Evolutionary conservation across 2,888 invertebrate species (phyloP), one percentile per base, ranked within the genome.

Genomic region (Operophtera brumata): DNA sequence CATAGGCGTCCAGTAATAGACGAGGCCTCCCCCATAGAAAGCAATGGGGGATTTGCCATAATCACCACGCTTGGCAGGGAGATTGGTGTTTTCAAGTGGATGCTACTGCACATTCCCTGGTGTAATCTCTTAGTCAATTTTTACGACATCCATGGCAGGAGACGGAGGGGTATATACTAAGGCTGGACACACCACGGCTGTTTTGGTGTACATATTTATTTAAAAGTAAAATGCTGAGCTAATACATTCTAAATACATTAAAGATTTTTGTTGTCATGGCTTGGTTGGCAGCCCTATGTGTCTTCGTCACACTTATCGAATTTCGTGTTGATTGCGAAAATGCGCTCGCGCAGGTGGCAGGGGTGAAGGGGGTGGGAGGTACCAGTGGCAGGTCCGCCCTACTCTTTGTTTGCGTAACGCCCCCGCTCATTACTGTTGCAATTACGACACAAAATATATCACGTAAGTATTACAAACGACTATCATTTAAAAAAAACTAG

Each of bases 371-470:
- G 61, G 59, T 61, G 62, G 66, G 67, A 69, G 61, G 67, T 66
- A 73, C 80, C 81, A 68, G 80, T 78, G 78, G 80, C 84, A 76
- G 85, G 77, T 75, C 86, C 89, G 87, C 89, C 89, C 88, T 85
- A 76, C 81, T 82, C 86, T 86, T 88, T 88, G 88, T 88, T 88
- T 86, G 86, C 78, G 85, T 80, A 81, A 86, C 89, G 86, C 88
- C 89, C 86, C 78, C 80, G 68, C 78, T 84, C 80, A 85, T 87
- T 87, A 86, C 70, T 73, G 72, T 70, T 73, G 73, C 71, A 70
- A 75, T 77, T 78, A 79, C 73, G 77, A 81, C 78, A 71, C 51
- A 60, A 61, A n/a, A n/a, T n/a, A 59, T 57, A 66, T 59, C 58
- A 58, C n/a, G n/a, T 59, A 54, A 59, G 46, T 43, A 43, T 41